These are phyloP conservation scores for Resseliella maxima DNA, from an alignment of 2,888 invertebrate genomes.

Conservation along the genomic window DNA sequence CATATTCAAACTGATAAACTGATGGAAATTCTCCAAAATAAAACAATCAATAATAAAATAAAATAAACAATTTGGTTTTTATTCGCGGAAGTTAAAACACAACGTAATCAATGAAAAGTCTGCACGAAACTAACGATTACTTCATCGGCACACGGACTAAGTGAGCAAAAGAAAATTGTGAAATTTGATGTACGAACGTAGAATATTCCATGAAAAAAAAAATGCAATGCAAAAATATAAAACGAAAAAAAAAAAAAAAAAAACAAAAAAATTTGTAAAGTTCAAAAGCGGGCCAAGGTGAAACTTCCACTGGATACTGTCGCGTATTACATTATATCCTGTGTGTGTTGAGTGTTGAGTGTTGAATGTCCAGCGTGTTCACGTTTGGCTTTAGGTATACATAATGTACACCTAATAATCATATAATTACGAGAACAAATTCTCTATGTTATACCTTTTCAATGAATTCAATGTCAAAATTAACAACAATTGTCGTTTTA, in stretches of 20 bases:
- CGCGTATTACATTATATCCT: not conserved
- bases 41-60: not conserved
- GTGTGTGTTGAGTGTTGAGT: no score
- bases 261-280: not conserved
- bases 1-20: not conserved
- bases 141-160: not conserved
- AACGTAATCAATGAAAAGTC: slow-evolving; percentile 41
- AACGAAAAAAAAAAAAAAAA: not conserved
- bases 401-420: slow-evolving; percentile 46
- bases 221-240: slow-evolving; percentile 35
- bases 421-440: slow-evolving; percentile 28
- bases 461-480: slow-evolving; percentile 6
- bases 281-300: slow-evolving; percentile 55
- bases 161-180: not conserved
- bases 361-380: not conserved
- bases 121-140: slow-evolving; percentile 43
- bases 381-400: not conserved
- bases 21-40: not conserved
- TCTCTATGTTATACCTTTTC: not conserved
- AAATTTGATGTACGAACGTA: not conserved
- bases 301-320: not conserved
- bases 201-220: not conserved
- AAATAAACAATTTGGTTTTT: not conserved
- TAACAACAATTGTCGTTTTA: slow-evolving; percentile 5
- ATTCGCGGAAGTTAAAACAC: not conserved